Evolutionary conservation across 2,888 invertebrate species (phyloP).

Genomic region (Drosophila greeni): DNA sequence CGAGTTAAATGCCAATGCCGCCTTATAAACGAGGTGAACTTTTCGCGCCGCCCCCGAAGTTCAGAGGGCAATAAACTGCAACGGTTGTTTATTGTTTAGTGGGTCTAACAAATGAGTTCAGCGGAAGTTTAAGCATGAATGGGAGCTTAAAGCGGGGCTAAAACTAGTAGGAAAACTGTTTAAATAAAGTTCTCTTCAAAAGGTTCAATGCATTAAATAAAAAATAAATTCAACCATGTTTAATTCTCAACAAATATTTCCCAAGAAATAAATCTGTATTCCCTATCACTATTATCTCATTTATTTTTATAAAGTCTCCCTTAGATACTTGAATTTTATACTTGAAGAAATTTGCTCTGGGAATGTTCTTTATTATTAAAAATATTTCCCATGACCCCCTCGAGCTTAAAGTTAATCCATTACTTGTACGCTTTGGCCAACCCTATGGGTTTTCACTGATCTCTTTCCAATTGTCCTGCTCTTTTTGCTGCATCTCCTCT

Average conservation of each 20-base stretch:
- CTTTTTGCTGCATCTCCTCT: not conserved
- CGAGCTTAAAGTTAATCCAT: conserved; percentile 6
- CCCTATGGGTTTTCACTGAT: conserved; percentile 8
- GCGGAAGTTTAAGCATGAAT: conserved; percentile 16
- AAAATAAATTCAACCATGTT: too few relatives aligned
- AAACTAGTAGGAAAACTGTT: not conserved
- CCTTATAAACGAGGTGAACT: conserved; percentile 42
- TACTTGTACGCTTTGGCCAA: not conserved
- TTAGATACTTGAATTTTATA: not conserved
- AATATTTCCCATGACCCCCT: not conserved
- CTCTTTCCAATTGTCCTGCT: conserved; percentile 17
- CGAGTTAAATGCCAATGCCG: conserved; percentile 36
- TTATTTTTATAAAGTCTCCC: not conserved
- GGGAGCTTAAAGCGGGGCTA: not conserved
- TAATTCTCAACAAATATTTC: not conserved
- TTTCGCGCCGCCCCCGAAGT: conserved; percentile 42
- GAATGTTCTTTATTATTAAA: not conserved
- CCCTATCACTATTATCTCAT: too few relatives aligned
- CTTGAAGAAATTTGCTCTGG: not conserved
- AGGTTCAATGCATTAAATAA: not conserved
- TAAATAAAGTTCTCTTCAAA: not conserved
- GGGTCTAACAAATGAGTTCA: conserved; percentile 19
- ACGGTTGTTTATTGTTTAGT: conserved; percentile 37
- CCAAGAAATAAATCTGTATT: not conserved
- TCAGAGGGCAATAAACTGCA: conserved; percentile 69